A percentile compares a stretch with the other conserved stretches of the same genome.
Evolutionary conservation across 2,113 vertebrate genomes (phyloP).

Genomic region (Forbesichthys agassizii): DNA sequence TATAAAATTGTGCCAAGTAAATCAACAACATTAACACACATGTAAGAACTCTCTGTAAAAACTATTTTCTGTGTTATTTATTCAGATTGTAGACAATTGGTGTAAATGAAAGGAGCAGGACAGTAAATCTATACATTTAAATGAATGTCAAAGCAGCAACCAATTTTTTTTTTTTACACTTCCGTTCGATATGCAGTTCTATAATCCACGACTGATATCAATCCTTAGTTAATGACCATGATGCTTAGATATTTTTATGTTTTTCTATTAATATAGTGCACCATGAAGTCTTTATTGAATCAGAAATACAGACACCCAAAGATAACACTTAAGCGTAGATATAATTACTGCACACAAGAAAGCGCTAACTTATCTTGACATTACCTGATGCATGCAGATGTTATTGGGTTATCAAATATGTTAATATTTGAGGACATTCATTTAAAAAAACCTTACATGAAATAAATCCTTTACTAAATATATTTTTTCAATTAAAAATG

Average conservation of each 20-base stretch:
- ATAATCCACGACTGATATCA: not conserved
- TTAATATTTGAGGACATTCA: conserved; percentile 14
- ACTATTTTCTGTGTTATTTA: not conserved
- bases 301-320: conserved; percentile 1
- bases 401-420: conserved; percentile 17
- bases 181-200: conserved; percentile 9
- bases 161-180: not conserved
- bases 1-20: not conserved
- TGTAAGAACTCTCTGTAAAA: too few species aligned
- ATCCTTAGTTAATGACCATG: not conserved
- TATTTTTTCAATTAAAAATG: not conserved
- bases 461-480: not conserved
- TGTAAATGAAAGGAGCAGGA: not conserved
- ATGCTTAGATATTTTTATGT: not conserved
- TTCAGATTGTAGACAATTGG: not conserved
- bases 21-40: too few species aligned
- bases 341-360: conserved; percentile 33
- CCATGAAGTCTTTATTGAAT: not conserved
- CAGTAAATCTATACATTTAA: conserved; percentile 12
- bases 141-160: conserved; percentile 8
- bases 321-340: conserved; percentile 16
- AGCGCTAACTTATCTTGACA: conserved; percentile 29
- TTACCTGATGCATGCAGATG: conserved; percentile 49
- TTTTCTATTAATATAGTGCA: too few species aligned
- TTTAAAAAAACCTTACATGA: conserved; percentile 18